Base-by-base conservation (phyloP, 1,140 invertebrate species). In the Eupristina koningsbergeri region DNA sequence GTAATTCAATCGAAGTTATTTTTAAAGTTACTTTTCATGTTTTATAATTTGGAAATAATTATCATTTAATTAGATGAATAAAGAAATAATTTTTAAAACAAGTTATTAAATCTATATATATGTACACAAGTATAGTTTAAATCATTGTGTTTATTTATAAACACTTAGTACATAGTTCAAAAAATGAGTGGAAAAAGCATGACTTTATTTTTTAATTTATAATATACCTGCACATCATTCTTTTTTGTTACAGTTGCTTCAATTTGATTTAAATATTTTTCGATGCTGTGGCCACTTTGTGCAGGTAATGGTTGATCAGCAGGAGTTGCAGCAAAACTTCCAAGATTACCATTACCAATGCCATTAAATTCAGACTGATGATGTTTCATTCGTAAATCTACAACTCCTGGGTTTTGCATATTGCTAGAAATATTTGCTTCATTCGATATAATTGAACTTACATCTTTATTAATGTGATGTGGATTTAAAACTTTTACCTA, bases 251-350 rank as follows among this genome's bases (percentile, higher is more conserved):
- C 85, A 22, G 87, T 50, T 17, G 86, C 86, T 76, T 93, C 93
- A 29, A 94, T 92, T n/a, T 93, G 93, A 58, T 93, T 94, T 6
- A 95, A 88, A 87, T 93, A 95, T 85, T 93, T 94, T 83, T 94
- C 94, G 31, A 94, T 91, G 90, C 94, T 94, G 84, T 93, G 93
- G 9, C 91, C 93, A 87, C 89, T 93, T 86, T 94, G 93, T 0
- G 93, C 89, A 0, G 94, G 93, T 7, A 95, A 86, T 13, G 94
- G 91, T 29, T 91, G 89, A 34, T 87, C 87, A 0, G 87, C 89
- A 9, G 91, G 83, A 19, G 91, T 87, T 2, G 88, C 85, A 15
- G 91, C 84, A 45, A 91, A 92, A 29, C 86, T 90, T 31, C 87
- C 90, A 11, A 92, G 39, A 9, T 88, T 85, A 11, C 84, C 79